A percentile compares a stretch with the other conserved stretches of the same genome.
phyloP scores from a whole-genome alignment of 2,797 vertebrate genomes.

The Sebastes matsubarae region DNA sequence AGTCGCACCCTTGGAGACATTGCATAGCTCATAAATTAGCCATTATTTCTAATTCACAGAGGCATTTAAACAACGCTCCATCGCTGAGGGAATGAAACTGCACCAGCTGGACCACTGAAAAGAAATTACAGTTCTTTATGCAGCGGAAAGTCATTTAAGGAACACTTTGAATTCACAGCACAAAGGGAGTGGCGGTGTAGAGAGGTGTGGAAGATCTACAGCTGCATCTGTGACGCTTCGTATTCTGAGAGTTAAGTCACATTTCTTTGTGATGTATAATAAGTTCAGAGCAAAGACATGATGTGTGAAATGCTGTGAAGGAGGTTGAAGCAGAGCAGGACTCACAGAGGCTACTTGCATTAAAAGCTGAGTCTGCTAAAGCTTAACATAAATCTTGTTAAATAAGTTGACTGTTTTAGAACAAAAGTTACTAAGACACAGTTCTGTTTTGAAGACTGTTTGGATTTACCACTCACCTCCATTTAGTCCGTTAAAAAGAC shows the following conservation, averaged over 20 bases:
- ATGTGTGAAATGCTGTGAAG: background rate
- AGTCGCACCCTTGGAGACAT: too few species aligned
- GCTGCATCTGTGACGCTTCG: background rate
- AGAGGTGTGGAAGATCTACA: background rate
- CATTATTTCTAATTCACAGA: too few species aligned
- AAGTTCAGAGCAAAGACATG: background rate
- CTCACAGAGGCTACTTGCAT: background rate
- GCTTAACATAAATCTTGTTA: background rate
- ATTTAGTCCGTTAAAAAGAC: too few species aligned
- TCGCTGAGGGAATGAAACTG: background rate
- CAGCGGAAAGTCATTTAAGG: background rate
- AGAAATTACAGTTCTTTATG: background rate
- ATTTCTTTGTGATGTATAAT: background rate
- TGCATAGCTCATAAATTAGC: too few species aligned
- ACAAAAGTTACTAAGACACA: background rate
- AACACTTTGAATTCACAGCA: background rate
- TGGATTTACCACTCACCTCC: background rate
- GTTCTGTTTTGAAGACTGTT: background rate
- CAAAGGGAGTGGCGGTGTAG: background rate
- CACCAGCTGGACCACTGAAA: background rate
- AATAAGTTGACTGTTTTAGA: background rate
- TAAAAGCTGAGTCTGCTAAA: background rate
- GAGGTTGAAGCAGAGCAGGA: background rate
- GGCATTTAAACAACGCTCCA: too few species aligned
- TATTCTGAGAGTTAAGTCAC: background rate